Evolutionary conservation across 2,797 vertebrate species (phyloP).

Genomic region (Gymnodraco acuticeps): DNA sequence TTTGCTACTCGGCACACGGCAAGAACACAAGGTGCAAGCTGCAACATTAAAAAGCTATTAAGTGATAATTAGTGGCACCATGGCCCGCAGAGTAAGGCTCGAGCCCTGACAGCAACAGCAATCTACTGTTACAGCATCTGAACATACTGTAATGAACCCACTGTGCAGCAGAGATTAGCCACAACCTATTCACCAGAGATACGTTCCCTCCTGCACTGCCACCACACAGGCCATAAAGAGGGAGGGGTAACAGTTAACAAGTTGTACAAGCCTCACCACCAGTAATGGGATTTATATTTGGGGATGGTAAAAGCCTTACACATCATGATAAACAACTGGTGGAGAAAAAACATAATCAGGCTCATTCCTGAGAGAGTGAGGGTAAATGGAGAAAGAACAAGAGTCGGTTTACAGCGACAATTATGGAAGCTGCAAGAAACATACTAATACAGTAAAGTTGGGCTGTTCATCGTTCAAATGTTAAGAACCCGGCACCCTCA

Average conservation of each 20-base stretch:
- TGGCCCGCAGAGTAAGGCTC: slow-evolving; percentile 58
- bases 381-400: neutral
- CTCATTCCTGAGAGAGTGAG: slow-evolving; percentile 35
- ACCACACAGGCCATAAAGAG: slow-evolving; percentile 28
- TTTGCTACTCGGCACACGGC: slow-evolving; percentile 55
- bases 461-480: too few relatives aligned
- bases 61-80: slow-evolving; percentile 69
- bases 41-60: slow-evolving; percentile 79
- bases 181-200: slow-evolving; percentile 57
- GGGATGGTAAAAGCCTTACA: slow-evolving; percentile 12
- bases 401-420: slow-evolving; percentile 29
- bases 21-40: slow-evolving; percentile 58
- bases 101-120: slow-evolving; percentile 54
- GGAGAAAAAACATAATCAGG: slow-evolving; percentile 50
- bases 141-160: slow-evolving; percentile 62
- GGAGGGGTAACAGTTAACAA: slow-evolving; percentile 38
- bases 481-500: too few relatives aligned
- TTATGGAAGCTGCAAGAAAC: neutral
- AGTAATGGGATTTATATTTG: slow-evolving; percentile 61
- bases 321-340: slow-evolving; percentile 48
- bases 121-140: slow-evolving; percentile 53
- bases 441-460: too few relatives aligned
- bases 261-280: slow-evolving; percentile 13
- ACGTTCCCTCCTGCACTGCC: slow-evolving; percentile 35
- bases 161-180: slow-evolving; percentile 69